Base-by-base conservation (phyloP, 1,140 invertebrate genomes). In the Temnothorax curvispinosus region DNA sequence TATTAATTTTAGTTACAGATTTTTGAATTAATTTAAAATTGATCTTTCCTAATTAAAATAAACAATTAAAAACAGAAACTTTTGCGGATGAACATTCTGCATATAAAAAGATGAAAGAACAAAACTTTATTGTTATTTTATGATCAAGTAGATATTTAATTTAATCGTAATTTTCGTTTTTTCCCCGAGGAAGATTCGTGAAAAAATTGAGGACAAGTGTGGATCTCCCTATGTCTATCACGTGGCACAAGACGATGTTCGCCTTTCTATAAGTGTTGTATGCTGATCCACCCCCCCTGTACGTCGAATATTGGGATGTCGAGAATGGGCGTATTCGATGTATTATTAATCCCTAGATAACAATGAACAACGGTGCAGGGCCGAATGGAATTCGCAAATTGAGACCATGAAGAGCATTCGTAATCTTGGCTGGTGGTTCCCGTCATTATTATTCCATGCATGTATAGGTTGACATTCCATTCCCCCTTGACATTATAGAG, bases 281-380 rank as follows among this genome's bases (percentile, higher is more conserved):
- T 62, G 80, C 54, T 84, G 80, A 84, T 84, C 67, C 69, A 84
- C 21, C 21, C 21, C 21, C 27, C n/a, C 18, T 80, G 47, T 80
- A 15, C 75, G 35, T 69, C 35, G 52, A 15, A 50, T 87, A 87
- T 87, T 52, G 78, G 54, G 65, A 85, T 62, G 78, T 38, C 13
- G 74, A 62, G 71, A 80, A 74, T 54, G 77, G 44, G 54, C 56
- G 88, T 65, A 62, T 89, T 84, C 88, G 86, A 90, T 90, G 81
- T 93, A 91, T 92, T 92, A 92, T 93, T 93, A 92, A 92, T 93
- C 90, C 87, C 78, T 54, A 84, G 65, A 87, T 90, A 88, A 93
- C 90, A 93, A 93, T 90, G 91, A 92, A 86, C 87, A 78, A 69
- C 77, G 62, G 78, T 85, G 11, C 38, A 64, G 67, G 78, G 85